Percentiles rank a stretch among this genome's conserved stretches.
Conservation (phyloP, 2,888 invertebrate genomes). For the Romanomermis culicivorax region DNA sequence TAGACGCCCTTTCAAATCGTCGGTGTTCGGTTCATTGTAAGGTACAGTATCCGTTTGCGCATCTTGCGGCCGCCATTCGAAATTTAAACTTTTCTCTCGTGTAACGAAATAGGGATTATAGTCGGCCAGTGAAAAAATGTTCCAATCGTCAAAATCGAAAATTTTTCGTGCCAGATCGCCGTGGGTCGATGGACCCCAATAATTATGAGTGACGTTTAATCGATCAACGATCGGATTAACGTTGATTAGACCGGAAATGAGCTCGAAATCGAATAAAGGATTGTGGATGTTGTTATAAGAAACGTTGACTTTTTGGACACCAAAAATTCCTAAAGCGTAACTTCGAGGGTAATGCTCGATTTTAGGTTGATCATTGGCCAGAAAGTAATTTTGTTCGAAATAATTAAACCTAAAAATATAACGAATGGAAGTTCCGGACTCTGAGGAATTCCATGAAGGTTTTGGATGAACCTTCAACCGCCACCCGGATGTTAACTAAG, state of each 20-base stretch:
- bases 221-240: slow-evolving; percentile 48
- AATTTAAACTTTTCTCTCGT: slow-evolving; percentile 35
- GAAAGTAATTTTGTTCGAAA: slow-evolving; percentile 19
- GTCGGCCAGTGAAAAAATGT: slow-evolving; percentile 76
- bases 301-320: slow-evolving; percentile 75
- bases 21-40: slow-evolving; percentile 17
- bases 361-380: slow-evolving; percentile 13
- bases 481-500: no score
- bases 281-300: slow-evolving; percentile 73
- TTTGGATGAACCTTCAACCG: slow-evolving; percentile 11
- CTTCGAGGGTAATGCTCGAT: slow-evolving; percentile 40
- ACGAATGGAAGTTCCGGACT: no score
- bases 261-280: slow-evolving; percentile 49
- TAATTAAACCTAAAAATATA: no score
- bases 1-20: slow-evolving; percentile 24
- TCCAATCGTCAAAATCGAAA: slow-evolving; percentile 98
- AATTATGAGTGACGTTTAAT: slow-evolving; percentile 73
- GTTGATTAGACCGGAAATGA: slow-evolving; percentile 50
- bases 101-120: slow-evolving; percentile 66
- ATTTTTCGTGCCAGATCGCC: slow-evolving; percentile 54
- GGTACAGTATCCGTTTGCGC: neutral
- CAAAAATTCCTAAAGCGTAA: slow-evolving; percentile 69
- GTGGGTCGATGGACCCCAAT: slow-evolving; percentile 59
- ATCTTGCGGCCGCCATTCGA: slow-evolving; percentile 19
- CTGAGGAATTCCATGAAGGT: no score